Evolutionary conservation across 1,140 invertebrate species (phyloP), one percentile per base, ranked within the genome.

Genomic region (Parasteatoda tepidariorum): DNA sequence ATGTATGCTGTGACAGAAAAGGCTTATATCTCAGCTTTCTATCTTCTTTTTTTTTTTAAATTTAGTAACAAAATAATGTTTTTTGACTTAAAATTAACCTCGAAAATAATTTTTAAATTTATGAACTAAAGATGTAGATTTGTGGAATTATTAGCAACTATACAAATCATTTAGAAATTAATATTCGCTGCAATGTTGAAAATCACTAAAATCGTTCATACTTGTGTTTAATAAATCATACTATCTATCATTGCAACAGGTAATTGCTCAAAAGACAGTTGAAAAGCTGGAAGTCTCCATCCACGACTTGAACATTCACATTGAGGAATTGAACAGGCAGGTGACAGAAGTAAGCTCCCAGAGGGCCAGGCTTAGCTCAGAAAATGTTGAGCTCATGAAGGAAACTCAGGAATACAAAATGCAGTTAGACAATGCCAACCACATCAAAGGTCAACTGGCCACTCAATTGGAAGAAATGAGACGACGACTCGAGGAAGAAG

Each of bases 381-480:
- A 98, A 90, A 98, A 98, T 90, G 94, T 97, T 89, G 96, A 98
- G 89, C 91, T 98, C 87, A 92, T 93, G 87, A 97, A 97, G 90
- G 95, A 97, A 92, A 94, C 97, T 86, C 95, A 97, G 90, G 96
- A 97, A 88, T 92, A 98, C 87, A 98, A 98, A 92, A 94, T 96
- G 85, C 95, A 93, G 90, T 94, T 98, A 88, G 97, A 98, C 90
- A 97, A 96, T 89, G 92, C 94, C 85, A 92, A 92, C 85, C 97
- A 97, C 91, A 92, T 96, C 88, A 97, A 94, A 91, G 93, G 92
- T 87, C 96, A 98, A 90, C 89, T 97, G 34, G 93, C 92, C 81
- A 92, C 94, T 86, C 96, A 98, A 91, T 92, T 98, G 75, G 97
- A 98, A 87, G 97, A 98, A 90, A 93, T 95, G 86, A 94, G 96